Conservation (phyloP, 2,797 vertebrate genomes). For the Basileuterus tristriatus region DNA sequence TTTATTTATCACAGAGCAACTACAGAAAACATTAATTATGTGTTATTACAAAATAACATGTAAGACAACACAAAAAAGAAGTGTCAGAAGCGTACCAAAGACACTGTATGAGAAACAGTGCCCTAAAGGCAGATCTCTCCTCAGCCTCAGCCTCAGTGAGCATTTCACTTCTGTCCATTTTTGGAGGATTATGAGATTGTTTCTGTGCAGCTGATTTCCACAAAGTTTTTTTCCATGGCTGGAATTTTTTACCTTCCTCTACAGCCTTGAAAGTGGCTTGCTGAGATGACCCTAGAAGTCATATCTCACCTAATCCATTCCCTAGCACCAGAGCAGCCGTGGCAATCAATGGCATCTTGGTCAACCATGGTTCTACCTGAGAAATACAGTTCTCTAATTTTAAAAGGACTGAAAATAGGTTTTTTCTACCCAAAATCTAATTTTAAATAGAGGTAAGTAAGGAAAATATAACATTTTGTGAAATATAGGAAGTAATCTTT, state of each 20-base stretch:
- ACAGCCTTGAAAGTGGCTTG: neutral
- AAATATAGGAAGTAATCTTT: neutral
- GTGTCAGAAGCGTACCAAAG: neutral
- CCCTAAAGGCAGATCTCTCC: neutral
- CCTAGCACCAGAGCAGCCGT: neutral
- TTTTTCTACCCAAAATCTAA: neutral
- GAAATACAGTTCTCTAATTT: neutral
- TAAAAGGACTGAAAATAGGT: neutral
- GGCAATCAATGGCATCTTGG: neutral
- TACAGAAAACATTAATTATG: neutral
- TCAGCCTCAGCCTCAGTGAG: neutral
- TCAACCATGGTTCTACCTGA: neutral
- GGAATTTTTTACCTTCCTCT: neutral
- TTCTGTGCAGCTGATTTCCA: neutral
- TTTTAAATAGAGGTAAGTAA: neutral
- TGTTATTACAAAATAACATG: neutral
- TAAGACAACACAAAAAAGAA: neutral
- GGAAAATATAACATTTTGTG: neutral
- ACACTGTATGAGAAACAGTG: neutral
- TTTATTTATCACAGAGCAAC: neutral
- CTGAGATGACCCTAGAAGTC: neutral
- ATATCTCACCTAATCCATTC: conserved; percentile 12
- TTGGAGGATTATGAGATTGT: neutral
- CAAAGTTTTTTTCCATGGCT: neutral
- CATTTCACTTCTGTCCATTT: neutral